Evolutionary conservation across 64 coral and sea anemone genomes (phyloP), one percentile per base, ranked within the genome.

Genomic region (Actinia tenebrosa): DNA sequence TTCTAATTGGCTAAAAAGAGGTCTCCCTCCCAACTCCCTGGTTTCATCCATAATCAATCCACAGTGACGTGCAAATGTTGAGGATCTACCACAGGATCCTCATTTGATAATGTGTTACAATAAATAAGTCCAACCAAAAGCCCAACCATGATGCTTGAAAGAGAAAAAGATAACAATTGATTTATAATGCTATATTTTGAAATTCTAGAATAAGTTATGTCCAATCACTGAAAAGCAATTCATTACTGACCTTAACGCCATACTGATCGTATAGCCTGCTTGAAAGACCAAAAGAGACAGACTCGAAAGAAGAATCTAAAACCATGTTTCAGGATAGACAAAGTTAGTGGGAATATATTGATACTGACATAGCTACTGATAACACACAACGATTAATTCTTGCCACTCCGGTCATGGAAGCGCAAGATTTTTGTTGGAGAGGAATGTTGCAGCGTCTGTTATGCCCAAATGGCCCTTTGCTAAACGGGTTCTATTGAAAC

Each of bases 221-320:
- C 30, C 30, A 37, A 1, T 37, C 30, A 37, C 60, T 18, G 4
- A 66, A 22, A n/a, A 66, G n/a, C 3, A 20, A 66, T 23, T 66
- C 15, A 66, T 7, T 66, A 66, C n/a, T 66, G 19, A 79, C 77
- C 77, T 79, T 44, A 79, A 44, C 16, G 77, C 77, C 77, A 79
- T 79, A 44, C 16, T 44, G 26, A 45, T 5, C 23, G 77, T 79
- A 17, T 44, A 79, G 45, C 45, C 77, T 44, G 77, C 77, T 79
- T 79, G 30, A 79, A 79, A 79, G 9, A 79, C 45, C 4, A 79
- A 79, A 79, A 79, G 77, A 18, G 77, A 79, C 5, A 79, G 30
- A 42, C 30, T 20, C 4, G 30, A 79, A 6, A 79, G 22, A 42
- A 79, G 17, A 79, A 79, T 79, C 77, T 79, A 66, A 23, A 66